Percentiles rank a stretch among this genome's conserved stretches.
Evolutionary conservation across 1,140 invertebrate species (phyloP).

Genomic region (Nephila pilipes): DNA sequence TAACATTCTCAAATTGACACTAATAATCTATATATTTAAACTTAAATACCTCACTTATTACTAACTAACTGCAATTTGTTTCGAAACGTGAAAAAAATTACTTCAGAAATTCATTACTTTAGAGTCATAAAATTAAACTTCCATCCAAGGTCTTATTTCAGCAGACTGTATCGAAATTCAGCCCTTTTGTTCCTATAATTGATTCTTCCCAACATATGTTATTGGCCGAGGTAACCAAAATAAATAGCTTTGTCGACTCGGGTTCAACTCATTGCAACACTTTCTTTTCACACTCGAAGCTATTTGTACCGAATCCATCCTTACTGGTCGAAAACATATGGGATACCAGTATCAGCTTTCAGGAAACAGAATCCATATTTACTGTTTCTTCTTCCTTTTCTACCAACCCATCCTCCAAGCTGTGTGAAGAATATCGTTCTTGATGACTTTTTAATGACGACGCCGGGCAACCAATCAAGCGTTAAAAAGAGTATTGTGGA

Average conservation of each 20-base stretch:
- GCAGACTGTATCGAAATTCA: neutral
- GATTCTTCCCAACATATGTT: neutral
- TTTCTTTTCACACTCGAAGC: neutral
- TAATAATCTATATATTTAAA: no score
- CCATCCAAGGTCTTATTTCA: no score
- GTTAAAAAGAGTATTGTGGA: constrained; percentile 3
- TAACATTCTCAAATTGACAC: no score
- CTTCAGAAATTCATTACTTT: no score
- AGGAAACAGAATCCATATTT: constrained; percentile 36
- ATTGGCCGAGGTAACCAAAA: neutral
- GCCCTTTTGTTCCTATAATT: neutral
- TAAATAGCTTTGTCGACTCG: neutral
- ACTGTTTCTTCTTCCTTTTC: neutral
- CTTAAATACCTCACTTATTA: no score
- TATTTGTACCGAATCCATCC: neutral
- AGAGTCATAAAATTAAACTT: no score
- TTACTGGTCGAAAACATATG: neutral
- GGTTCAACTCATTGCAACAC: neutral
- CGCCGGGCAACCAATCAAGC: neutral
- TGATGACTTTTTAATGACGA: constrained; percentile 51
- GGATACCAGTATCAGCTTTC: neutral
- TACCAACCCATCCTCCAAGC: neutral
- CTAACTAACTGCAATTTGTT: no score
- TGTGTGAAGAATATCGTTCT: constrained; percentile 1
- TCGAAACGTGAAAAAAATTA: no score